Conservation (phyloP, 1,140 invertebrate species). For the Heterodera carotae region DNA sequence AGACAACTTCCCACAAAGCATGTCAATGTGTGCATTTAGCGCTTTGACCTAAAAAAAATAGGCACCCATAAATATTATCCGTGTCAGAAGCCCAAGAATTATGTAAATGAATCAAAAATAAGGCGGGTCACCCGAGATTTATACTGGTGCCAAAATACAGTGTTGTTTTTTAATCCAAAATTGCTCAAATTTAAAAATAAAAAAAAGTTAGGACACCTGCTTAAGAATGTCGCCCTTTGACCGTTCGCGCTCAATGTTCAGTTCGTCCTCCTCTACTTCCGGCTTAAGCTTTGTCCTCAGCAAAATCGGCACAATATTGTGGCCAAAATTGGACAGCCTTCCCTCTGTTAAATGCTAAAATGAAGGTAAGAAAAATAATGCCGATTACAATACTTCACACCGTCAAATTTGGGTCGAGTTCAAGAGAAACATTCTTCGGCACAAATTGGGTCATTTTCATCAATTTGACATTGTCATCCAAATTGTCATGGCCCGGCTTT, state of each 20-base stretch:
- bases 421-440: constrained; percentile 35
- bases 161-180: no score
- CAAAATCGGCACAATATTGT: constrained; percentile 36
- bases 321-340: constrained; percentile 29
- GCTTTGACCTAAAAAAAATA: constrained; percentile 33
- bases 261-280: constrained; percentile 41
- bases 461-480: constrained; percentile 36
- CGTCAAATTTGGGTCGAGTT: constrained; percentile 28
- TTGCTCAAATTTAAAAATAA: no score
- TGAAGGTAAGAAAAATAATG: constrained; percentile 2
- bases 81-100: no score
- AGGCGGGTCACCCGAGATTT: no score
- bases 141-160: no score
- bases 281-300: constrained; percentile 38
- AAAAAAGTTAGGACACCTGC: no score
- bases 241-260: constrained; percentile 21
- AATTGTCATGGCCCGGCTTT: constrained; percentile 21
- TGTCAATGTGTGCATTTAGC: constrained; percentile 35
- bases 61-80: no score
- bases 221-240: constrained; percentile 27
- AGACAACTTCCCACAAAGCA: constrained; percentile 12
- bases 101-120: constrained; percentile 21
- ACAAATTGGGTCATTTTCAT: constrained; percentile 39
- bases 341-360: constrained; percentile 40
- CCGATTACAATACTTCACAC: not conserved